Evolutionary conservation across 1,140 invertebrate species (phyloP).

Genomic region (Cyclina sinensis): DNA sequence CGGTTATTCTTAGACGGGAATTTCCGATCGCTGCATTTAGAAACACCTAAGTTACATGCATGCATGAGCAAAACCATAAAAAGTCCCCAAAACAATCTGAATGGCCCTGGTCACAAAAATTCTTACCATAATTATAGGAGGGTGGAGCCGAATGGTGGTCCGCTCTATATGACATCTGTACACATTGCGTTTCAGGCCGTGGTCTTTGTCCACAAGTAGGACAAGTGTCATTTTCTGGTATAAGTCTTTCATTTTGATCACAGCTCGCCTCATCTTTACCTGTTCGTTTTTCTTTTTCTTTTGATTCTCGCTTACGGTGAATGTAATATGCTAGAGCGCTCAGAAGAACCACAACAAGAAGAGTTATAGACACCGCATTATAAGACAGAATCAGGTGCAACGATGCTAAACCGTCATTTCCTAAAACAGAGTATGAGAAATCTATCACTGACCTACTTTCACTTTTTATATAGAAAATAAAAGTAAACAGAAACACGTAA

Average conservation of each 20-base stretch:
- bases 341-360: not conserved
- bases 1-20: too few relatives aligned
- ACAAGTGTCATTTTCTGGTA: not conserved
- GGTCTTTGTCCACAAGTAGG: not conserved
- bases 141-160: too few relatives aligned
- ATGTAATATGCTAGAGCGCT: not conserved
- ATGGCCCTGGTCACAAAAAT: too few relatives aligned
- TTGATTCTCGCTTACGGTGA: slow-evolving; percentile 4
- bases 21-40: too few relatives aligned
- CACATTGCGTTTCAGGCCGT: not conserved
- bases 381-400: slow-evolving; percentile 10
- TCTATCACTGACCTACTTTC: not conserved
- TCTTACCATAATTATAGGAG: slow-evolving; percentile 2
- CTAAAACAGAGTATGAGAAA: not conserved
- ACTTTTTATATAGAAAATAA: too few relatives aligned
- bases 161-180: not conserved
- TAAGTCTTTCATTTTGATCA: not conserved
- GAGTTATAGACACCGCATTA: not conserved
- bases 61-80: too few relatives aligned
- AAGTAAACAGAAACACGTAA: too few relatives aligned
- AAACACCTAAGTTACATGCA: too few relatives aligned
- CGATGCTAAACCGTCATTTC: not conserved
- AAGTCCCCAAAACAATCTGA: too few relatives aligned
- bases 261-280: not conserved
- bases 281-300: not conserved